phyloP scores from a whole-genome alignment of 2,797 vertebrate genomes.

The Lagorchestes hirsutus region DNA sequence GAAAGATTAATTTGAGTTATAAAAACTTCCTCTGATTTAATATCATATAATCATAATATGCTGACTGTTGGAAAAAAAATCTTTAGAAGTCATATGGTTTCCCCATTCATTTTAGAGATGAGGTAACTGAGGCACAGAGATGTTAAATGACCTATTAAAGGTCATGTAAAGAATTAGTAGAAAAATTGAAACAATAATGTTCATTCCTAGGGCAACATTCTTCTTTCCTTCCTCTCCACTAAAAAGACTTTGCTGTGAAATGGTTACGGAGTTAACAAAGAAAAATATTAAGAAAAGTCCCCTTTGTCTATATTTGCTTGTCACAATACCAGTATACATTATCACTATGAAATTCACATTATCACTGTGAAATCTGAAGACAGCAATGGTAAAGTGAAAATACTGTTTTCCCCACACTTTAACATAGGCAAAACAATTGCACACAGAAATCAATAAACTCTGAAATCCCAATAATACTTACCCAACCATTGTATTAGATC shows the following conservation, averaged over 20 bases:
- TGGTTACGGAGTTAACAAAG: background rate
- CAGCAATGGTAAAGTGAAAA: background rate
- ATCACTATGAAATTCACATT: background rate
- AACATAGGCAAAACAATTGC: background rate
- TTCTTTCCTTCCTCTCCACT: slow-evolving; percentile 35
- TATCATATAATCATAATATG: background rate
- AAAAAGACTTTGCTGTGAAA: background rate
- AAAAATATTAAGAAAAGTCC: background rate
- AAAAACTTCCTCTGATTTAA: slow-evolving; percentile 28
- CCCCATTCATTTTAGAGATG: slow-evolving; percentile 37
- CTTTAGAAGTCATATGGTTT: slow-evolving; percentile 17
- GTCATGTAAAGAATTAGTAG: background rate
- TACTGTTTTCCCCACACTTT: background rate
- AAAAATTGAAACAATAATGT: background rate
- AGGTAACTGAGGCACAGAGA: slow-evolving; percentile 14
- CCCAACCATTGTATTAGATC: background rate
- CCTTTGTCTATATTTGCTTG: background rate
- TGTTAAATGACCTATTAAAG: slow-evolving; percentile 45
- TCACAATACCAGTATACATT: background rate
- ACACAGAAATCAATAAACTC: background rate
- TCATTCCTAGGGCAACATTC: background rate
- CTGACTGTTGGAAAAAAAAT: background rate
- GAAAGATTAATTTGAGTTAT: slow-evolving; percentile 25
- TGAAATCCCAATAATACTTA: background rate
- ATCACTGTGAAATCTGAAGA: background rate